Percentiles rank a stretch among this genome's conserved stretches.
Evolutionary conservation across 2,888 invertebrate genomes (phyloP).

Genomic region (Operophtera brumata): DNA sequence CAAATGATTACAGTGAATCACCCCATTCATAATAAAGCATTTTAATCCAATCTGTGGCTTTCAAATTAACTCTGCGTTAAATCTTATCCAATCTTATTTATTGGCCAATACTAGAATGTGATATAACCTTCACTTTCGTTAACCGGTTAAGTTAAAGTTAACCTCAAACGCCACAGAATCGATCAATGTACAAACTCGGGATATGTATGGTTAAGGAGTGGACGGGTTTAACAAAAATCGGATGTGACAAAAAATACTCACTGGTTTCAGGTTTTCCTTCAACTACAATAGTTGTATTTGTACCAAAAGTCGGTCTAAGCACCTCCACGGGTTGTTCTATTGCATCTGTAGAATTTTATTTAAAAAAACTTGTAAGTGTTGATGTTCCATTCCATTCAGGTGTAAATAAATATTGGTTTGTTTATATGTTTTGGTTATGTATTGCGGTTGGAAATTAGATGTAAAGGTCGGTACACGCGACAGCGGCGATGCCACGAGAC

Average conservation of each 20-base stretch:
- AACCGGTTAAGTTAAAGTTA: slow-evolving; percentile 35
- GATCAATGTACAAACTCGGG: slow-evolving; percentile 42
- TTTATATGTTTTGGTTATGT: slow-evolving; percentile 36
- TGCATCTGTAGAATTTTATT: slow-evolving; percentile 74
- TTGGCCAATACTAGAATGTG: slow-evolving; percentile 21
- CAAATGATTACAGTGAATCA: slow-evolving; percentile 56
- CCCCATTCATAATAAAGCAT: slow-evolving; percentile 57
- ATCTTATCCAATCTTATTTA: slow-evolving; percentile 24
- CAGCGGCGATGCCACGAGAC: slow-evolving; percentile 53
- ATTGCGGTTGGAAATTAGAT: slow-evolving; percentile 33
- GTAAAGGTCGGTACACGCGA: slow-evolving; percentile 44
- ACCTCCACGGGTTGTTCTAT: slow-evolving; percentile 72
- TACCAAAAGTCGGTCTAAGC: slow-evolving; percentile 66
- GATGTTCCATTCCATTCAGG: slow-evolving; percentile 30
- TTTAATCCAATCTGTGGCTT: slow-evolving; percentile 49
- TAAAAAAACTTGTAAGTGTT: slow-evolving; percentile 58
- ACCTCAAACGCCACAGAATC: slow-evolving; percentile 56
- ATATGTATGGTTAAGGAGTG: slow-evolving; percentile 46
- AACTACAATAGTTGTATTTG: slow-evolving; percentile 65
- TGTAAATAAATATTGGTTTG: slow-evolving; percentile 36
- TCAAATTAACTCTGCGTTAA: slow-evolving; percentile 22
- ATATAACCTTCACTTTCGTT: slow-evolving; percentile 54
- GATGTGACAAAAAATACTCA: slow-evolving; percentile 66
- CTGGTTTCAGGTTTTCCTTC: slow-evolving; percentile 70
- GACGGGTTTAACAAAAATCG: slow-evolving; percentile 50